Base-by-base conservation (phyloP, 2,888 invertebrate species). In the Cheilosia vulpina region DNA sequence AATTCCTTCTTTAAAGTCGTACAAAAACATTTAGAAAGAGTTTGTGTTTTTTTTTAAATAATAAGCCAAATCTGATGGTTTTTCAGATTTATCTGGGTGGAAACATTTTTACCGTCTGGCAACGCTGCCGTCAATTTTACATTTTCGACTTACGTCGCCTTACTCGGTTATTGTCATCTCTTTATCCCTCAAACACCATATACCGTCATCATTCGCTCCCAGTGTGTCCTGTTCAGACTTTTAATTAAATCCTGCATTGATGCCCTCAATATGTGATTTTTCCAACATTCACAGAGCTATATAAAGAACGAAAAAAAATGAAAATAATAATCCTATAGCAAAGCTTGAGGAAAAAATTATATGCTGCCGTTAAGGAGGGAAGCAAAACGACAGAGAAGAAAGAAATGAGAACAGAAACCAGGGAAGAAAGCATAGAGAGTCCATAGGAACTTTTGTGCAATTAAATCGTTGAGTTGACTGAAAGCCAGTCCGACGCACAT, bases 221-320 rank as follows among this genome's bases (percentile, higher is more conserved):
- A 63, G 52, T 77, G 53, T 76, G 53, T 72, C 71, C 71, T 52
- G 82, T 77, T 76, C 65, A 82, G 69, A 76, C 76, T 82, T 84
- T 83, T 83, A 83, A 83, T 83, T 83, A 79, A 83, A 83, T 73
- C 68, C 78, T 63, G 50, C 63, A 78, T 73, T 83, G 83, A 79
- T 73, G 52, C 45, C 69, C 63, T 73, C 78, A 78, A 73, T 83
- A 69, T 83, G 77, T 78, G 78, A 68, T 68, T 83, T 78, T 73
- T 19, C 31, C 60, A 45, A 21, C 58, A 66, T 63, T 41, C 50
- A 53, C 71, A 57, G n/a, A 38, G 38, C 17, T 45, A 34, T 11
- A 50, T 11, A 60, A 43, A 43, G 21, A 21, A 38, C 7, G 57
- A 53, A 41, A 38, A 31, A 7, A 43, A 53, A 41, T 11, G 17